Evolutionary conservation across 2,888 invertebrate genomes (phyloP), one percentile per base, ranked within the genome.

Genomic region (Pyrrhia umbra): DNA sequence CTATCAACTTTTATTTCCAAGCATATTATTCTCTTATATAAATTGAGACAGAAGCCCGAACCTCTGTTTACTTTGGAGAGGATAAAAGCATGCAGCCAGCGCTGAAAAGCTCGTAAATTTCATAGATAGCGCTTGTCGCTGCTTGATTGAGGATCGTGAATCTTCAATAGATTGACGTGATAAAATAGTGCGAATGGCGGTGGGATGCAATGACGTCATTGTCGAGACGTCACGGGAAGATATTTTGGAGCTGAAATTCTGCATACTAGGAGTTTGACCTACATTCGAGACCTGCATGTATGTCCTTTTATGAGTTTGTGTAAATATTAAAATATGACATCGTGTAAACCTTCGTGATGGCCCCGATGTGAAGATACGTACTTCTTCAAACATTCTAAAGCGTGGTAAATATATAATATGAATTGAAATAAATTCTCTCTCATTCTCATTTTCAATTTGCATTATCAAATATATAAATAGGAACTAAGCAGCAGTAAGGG

Each of bases 131-230:
- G 64, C 59, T 64, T 64, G 70, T 56, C 75, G 18, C 43, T 39
- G 54, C 64, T 69, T 73, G 73, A 73, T 75, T 75, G 70, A 73
- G 60, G 42, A 75, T 27, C 57, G 54, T 60, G 75, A 56, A 64
- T 75, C 75, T 73, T 60, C 64, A 60, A 75, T 73, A 75, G 73
- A 75, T 73, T 60, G 70, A 69, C 23, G 75, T 57, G 75, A 69
- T 75, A 69, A 75, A 73, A 75, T 64, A 51, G 70, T 69, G 70
- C 23, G 34, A 75, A 64, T 39, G 40, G 59, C 45, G 45, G 43
- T 54, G 30, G 16, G 13, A n/a, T 15, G 37, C 18, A 13, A 60
- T 74, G 69, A 62, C 34, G 46, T 58, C 62, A 74, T 60, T 51
- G 54, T 45, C 15, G 37, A 42, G 57, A 57, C 50, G 25, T 46